Evolutionary conservation across 2,113 vertebrate species (phyloP).

Genomic region (Phaetusa simplex): DNA sequence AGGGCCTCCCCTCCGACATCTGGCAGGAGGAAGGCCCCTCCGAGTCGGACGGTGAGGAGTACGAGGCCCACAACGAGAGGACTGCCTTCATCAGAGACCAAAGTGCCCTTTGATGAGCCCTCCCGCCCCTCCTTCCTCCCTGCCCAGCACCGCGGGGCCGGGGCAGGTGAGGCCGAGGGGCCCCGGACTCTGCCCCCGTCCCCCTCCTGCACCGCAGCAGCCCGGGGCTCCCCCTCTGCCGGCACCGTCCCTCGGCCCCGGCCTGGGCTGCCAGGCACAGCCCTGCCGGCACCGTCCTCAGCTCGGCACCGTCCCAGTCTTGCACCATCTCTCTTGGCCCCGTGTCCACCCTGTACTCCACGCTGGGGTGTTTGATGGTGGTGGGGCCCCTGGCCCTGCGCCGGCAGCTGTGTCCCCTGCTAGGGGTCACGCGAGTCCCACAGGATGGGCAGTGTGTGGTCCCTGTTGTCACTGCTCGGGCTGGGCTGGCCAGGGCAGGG

Average conservation of each 20-base stretch:
- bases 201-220: not conserved
- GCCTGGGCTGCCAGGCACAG: not conserved
- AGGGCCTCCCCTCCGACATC: slow-evolving; percentile 88
- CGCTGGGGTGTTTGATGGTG: not conserved
- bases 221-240: not conserved
- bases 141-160: not conserved
- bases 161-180: slow-evolving; percentile 36
- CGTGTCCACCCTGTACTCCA: rapidly evolving
- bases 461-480: not conserved
- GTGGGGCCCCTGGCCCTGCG: not conserved
- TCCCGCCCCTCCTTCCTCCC: slow-evolving; percentile 40
- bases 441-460: rapidly evolving
- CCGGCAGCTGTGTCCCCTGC: not conserved
- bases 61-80: slow-evolving; percentile 88
- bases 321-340: not conserved
- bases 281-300: not conserved
- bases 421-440: not conserved
- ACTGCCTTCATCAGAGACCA: slow-evolving; percentile 99
- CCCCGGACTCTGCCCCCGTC: not conserved
- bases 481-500: not conserved
- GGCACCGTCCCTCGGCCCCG: not conserved
- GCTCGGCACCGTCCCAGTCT: not conserved
- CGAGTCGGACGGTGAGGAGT: slow-evolving; percentile 90
- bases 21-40: slow-evolving; percentile 90
- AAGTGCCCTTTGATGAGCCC: slow-evolving; percentile 93